Evolutionary conservation across 2,113 vertebrate species (phyloP).

Genomic region (Hucho hucho): DNA sequence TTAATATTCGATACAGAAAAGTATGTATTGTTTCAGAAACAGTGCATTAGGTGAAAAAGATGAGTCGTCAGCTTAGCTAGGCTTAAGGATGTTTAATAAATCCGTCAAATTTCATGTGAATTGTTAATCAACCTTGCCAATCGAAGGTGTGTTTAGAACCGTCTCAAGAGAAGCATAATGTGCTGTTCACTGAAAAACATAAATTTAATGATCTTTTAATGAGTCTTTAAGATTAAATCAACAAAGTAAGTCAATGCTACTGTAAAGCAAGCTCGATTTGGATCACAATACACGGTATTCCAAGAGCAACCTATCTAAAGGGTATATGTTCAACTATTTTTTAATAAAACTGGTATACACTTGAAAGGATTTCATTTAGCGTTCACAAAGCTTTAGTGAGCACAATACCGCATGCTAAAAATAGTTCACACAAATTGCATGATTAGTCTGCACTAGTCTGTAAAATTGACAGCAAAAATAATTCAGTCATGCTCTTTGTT

Average conservation of each 20-base stretch:
- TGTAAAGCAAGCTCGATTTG: background rate
- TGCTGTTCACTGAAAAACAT: constrained; percentile 15
- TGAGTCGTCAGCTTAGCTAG: background rate
- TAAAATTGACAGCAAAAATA: background rate
- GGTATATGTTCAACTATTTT: background rate
- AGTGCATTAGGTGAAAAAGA: too few relatives aligned
- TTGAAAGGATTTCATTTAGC: background rate
- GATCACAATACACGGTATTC: background rate
- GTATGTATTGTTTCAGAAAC: too few relatives aligned
- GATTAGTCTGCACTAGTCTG: background rate
- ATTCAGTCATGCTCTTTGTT: background rate
- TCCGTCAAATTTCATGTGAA: constrained; percentile 1
- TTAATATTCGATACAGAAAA: too few relatives aligned
- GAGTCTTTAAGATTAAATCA: constrained; percentile 5
- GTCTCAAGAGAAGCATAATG: constrained; percentile 19
- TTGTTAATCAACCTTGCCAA: constrained; percentile 11
- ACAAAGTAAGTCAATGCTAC: background rate
- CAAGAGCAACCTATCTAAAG: background rate
- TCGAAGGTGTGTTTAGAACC: constrained; percentile 6
- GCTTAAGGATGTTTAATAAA: background rate
- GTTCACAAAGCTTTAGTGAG: constrained; percentile 22
- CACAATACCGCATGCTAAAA: background rate
- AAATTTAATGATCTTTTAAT: constrained; percentile 3
- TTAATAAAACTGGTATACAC: too few relatives aligned
- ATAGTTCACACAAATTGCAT: constrained; percentile 23